Evolutionary conservation across 2,113 vertebrate species (phyloP).

Genomic region (Petrocephalus microphthalmus): DNA sequence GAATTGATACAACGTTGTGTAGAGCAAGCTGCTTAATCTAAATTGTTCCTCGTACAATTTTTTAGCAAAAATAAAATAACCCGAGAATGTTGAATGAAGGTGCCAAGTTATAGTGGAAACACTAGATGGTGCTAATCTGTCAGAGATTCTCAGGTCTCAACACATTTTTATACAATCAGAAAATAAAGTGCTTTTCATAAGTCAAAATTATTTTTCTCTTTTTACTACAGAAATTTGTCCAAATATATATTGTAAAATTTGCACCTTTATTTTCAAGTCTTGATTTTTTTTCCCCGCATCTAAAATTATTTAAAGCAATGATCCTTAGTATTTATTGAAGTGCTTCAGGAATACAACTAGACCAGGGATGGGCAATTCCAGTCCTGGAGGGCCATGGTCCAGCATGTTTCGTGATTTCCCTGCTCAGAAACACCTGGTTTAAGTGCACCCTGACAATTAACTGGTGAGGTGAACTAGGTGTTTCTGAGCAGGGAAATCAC

Average conservation of each 20-base stretch:
- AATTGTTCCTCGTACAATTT: neutral
- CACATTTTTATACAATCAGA: neutral
- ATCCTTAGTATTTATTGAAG: neutral
- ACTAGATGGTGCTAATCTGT: slow-evolving; percentile 2
- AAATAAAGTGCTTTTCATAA: neutral
- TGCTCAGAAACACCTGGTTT: too few species aligned
- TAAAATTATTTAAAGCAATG: neutral
- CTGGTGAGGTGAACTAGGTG: too few species aligned
- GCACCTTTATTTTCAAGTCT: too few species aligned
- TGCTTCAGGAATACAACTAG: neutral
- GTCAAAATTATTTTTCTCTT: neutral
- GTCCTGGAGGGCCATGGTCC: too few species aligned
- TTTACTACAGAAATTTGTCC: neutral
- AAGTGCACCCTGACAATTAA: too few species aligned
- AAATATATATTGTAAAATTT: too few species aligned
- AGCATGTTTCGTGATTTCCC: too few species aligned
- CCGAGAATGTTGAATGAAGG: neutral
- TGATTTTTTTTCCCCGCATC: neutral
- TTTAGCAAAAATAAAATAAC: neutral
- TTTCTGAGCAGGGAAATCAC: too few species aligned
- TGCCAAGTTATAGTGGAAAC: neutral
- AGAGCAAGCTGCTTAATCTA: neutral
- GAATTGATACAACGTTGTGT: neutral
- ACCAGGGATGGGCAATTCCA: too few species aligned
- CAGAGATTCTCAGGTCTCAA: neutral